Conservation (phyloP, 2,113 vertebrate genomes). For the Vimba vimba region DNA sequence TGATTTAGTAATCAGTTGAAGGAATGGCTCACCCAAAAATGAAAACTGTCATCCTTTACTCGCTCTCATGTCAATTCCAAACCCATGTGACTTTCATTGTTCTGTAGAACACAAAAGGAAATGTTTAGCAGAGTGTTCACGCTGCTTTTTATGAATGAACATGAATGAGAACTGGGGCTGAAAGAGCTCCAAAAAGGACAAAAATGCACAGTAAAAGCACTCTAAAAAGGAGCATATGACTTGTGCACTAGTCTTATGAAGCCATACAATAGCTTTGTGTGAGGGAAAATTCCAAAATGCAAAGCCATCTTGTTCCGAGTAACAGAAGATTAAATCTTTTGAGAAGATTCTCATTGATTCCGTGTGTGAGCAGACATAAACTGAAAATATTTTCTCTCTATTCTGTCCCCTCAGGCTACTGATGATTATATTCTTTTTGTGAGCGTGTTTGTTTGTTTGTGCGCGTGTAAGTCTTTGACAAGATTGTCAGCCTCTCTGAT, state of each 20-base stretch:
- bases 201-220: background rate
- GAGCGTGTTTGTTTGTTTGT: background rate
- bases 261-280: background rate
- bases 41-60: background rate
- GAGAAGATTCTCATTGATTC: constrained; percentile 16
- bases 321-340: background rate
- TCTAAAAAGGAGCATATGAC: background rate
- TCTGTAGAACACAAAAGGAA: background rate
- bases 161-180: background rate
- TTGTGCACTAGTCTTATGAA: background rate
- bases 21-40: background rate
- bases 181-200: background rate
- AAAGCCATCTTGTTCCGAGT: background rate
- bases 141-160: background rate
- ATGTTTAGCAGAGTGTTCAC: background rate
- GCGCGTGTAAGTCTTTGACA: background rate
- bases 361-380: background rate
- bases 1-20: constrained; percentile 6
- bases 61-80: background rate
- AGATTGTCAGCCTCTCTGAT: constrained; percentile 15
- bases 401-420: background rate
- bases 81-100: background rate
- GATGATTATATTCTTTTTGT: constrained; percentile 9
- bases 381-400: background rate
- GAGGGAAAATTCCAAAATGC: background rate